phyloP scores from a whole-genome alignment of 2,113 vertebrate genomes.

The Calyptommatus sinebrachiatus region DNA sequence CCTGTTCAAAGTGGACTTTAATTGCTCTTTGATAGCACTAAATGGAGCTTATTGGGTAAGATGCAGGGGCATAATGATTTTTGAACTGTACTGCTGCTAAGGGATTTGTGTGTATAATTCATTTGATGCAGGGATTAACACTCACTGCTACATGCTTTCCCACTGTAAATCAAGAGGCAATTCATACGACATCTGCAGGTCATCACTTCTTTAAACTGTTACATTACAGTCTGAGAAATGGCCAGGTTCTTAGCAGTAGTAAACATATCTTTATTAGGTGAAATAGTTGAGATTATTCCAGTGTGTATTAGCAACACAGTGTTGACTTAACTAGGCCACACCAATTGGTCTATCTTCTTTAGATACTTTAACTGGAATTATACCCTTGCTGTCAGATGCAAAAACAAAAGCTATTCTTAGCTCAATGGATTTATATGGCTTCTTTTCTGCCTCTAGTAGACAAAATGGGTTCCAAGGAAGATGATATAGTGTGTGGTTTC shows the following conservation, averaged over 20 bases:
- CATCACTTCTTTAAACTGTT: fast-evolving
- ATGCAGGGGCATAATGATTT: fast-evolving
- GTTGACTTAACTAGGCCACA: neutral
- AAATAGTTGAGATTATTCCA: neutral
- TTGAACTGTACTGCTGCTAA: neutral
- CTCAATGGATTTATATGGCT: neutral
- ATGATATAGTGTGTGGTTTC: neutral
- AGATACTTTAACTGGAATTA: neutral
- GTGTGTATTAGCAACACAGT: neutral
- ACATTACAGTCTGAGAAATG: neutral
- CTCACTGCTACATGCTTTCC: neutral
- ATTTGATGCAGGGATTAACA: fast-evolving
- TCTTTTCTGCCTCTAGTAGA: neutral
- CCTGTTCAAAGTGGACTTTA: fast-evolving
- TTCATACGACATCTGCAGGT: neutral
- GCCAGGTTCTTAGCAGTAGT: neutral
- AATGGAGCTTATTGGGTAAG: neutral
- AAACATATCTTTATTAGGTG: neutral
- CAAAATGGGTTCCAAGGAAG: neutral
- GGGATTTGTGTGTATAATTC: neutral
- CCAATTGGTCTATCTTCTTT: neutral
- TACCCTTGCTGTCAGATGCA: neutral
- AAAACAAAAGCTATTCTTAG: too few relatives aligned
- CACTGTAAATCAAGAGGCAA: neutral
- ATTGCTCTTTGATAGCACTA: neutral